Conservation (phyloP, 2,797 vertebrate species). For the Alauda arvensis region DNA sequence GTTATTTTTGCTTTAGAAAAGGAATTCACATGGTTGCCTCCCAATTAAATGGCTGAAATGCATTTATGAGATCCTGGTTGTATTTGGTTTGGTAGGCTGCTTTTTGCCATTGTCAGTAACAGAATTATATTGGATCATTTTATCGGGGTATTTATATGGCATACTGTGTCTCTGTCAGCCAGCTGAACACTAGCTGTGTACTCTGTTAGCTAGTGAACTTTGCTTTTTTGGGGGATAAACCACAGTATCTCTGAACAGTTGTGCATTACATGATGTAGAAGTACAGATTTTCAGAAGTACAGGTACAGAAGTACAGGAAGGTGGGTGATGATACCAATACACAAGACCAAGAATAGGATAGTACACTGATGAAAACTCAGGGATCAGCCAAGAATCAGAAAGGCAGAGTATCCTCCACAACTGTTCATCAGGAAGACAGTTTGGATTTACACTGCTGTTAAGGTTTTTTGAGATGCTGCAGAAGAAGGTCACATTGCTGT, state of each 20-base stretch:
- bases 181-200: background rate
- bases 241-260: background rate
- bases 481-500: background rate
- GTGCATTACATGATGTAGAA: background rate
- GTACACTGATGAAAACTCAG: background rate
- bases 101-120: background rate
- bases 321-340: background rate
- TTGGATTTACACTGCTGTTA: background rate
- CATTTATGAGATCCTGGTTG: background rate
- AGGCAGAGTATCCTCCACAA: background rate
- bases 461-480: background rate
- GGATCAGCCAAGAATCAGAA: background rate
- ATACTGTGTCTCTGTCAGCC: background rate
- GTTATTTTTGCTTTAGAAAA: background rate
- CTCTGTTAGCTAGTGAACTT: background rate
- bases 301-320: background rate
- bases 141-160: background rate
- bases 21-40: background rate
- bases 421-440: background rate
- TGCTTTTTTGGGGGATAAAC: background rate
- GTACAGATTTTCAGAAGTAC: background rate
- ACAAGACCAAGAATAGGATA: background rate
- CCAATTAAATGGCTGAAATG: background rate
- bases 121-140: background rate
- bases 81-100: background rate